These are phyloP conservation scores for Nezara viridula DNA, from an alignment of 2,888 invertebrate genomes.

Conservation along the genomic window DNA sequence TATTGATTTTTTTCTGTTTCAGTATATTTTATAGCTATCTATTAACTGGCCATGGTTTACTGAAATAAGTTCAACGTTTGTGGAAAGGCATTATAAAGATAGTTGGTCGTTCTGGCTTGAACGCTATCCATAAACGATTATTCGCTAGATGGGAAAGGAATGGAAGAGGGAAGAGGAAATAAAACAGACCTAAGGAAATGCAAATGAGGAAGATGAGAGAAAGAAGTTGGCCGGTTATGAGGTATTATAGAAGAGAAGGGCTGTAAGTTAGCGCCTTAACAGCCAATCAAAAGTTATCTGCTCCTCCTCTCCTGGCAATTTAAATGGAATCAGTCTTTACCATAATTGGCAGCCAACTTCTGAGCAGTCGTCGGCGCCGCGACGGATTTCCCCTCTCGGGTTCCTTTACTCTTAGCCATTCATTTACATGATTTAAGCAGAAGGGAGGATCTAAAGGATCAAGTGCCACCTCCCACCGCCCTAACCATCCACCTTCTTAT, in stretches of 20 bases:
- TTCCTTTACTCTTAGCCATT: constrained; percentile 24
- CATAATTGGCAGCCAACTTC: constrained; percentile 62
- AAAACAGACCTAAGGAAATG: constrained; percentile 40
- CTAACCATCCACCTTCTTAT: not conserved
- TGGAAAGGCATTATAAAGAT: not conserved
- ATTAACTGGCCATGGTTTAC: too few species aligned
- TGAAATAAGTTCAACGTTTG: too few species aligned
- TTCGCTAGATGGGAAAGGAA: not conserved
- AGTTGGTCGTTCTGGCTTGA: not conserved
- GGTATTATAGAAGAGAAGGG: constrained; percentile 21
- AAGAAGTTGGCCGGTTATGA: constrained; percentile 46
- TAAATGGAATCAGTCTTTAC: constrained; percentile 64
- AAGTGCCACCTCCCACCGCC: not conserved
- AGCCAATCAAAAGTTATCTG: constrained; percentile 64
- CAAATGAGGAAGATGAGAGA: constrained; percentile 45
- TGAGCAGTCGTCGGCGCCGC: constrained; percentile 45
- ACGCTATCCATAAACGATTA: not conserved
- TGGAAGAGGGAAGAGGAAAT: constrained; percentile 19
- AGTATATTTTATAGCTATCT: too few species aligned
- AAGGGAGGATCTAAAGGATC: constrained; percentile 24
- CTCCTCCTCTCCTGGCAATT: constrained; percentile 58
- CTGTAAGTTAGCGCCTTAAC: constrained; percentile 26
- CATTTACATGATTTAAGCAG: constrained; percentile 58
- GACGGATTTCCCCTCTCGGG: constrained; percentile 52
- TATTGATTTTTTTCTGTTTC: too few species aligned